Evolutionary conservation across 2,113 vertebrate genomes (phyloP).

Genomic region (Plestiodon gilberti): DNA sequence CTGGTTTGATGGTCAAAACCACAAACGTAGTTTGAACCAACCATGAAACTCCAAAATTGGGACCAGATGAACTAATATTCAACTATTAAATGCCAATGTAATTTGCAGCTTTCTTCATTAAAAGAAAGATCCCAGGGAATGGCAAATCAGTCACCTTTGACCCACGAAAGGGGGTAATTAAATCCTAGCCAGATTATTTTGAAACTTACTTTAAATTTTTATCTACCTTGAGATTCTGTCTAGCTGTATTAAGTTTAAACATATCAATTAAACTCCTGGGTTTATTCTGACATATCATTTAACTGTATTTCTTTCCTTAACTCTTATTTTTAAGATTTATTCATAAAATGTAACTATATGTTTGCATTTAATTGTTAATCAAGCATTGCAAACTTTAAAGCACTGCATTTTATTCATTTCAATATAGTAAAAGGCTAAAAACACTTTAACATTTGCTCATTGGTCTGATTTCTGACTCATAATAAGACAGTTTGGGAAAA

Average conservation of each 20-base stretch:
- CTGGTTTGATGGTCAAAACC: too few species aligned
- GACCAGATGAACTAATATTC: neutral
- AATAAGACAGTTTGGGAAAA: neutral
- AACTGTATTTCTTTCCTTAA: too few species aligned
- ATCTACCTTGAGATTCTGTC: neutral
- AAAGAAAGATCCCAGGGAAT: neutral
- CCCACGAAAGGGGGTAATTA: neutral
- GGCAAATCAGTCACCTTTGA: neutral
- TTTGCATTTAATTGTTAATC: too few species aligned
- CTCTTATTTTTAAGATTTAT: too few species aligned
- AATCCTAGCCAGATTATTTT: neutral
- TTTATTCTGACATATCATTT: too few species aligned
- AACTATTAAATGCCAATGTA: neutral
- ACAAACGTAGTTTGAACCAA: neutral
- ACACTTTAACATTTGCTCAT: too few species aligned
- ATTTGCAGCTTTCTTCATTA: neutral
- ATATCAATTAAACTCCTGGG: too few species aligned
- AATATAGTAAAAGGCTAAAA: too few species aligned
- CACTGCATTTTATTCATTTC: too few species aligned
- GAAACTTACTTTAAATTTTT: neutral
- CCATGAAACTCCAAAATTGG: neutral
- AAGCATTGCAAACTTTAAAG: too few species aligned
- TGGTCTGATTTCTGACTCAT: neutral
- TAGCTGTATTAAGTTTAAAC: neutral
- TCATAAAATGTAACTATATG: too few species aligned